Evolutionary conservation across 2,888 invertebrate species (phyloP).

Genomic region (Adineta ricciae): DNA sequence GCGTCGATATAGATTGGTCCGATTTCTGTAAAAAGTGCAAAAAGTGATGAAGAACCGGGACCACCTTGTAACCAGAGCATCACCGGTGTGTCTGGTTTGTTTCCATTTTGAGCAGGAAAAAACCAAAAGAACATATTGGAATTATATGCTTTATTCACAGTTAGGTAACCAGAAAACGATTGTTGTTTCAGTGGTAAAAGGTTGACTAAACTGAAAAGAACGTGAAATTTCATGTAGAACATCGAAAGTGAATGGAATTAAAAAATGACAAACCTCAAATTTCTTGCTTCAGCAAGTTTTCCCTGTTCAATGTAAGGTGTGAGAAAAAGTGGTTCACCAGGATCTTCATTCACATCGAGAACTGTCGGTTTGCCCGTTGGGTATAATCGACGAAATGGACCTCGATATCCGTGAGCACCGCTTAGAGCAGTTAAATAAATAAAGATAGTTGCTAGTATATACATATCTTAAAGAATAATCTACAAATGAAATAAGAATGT

Average conservation of each 20-base stretch:
- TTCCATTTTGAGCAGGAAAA: conserved; percentile 51
- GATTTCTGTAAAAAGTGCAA: conserved; percentile 60
- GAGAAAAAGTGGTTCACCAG: conserved; percentile 62
- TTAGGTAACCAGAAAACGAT: conserved; percentile 52
- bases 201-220: neutral
- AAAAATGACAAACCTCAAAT: neutral
- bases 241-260: neutral
- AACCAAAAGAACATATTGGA: conserved; percentile 86
- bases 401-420: neutral
- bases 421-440: neutral
- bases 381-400: conserved; percentile 37
- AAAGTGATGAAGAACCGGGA: conserved; percentile 49
- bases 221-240: neutral
- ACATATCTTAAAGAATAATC: neutral
- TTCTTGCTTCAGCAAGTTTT: conserved; percentile 53
- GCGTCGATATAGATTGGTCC: conserved; percentile 61
- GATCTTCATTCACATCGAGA: neutral
- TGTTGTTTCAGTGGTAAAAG: neutral
- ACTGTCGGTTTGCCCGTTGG: neutral
- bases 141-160: conserved; percentile 65
- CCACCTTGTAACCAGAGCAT: conserved; percentile 51
- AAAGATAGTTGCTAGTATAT: neutral
- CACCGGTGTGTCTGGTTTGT: conserved; percentile 43
- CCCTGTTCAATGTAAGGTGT: conserved; percentile 66
- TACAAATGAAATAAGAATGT: neutral